These are phyloP conservation scores for Phyllostomus discolor DNA, from an alignment of 2,113 vertebrate genomes.

Conservation along the genomic window DNA sequence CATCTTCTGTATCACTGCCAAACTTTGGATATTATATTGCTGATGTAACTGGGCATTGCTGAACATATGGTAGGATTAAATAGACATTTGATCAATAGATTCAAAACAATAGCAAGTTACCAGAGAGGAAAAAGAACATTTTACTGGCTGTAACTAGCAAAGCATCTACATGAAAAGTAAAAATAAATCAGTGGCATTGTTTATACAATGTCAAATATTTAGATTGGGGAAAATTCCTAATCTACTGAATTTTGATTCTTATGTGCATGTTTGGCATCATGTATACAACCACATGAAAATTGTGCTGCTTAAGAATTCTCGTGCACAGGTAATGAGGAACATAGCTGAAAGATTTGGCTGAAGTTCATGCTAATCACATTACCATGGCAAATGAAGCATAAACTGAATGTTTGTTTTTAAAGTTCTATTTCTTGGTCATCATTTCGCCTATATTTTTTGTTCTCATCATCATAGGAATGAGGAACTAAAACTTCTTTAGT, in stretches of 20 bases:
- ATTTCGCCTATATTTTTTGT: not conserved
- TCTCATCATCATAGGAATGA: not conserved
- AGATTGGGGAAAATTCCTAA: not conserved
- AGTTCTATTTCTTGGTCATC: not conserved
- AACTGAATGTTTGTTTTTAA: conserved; percentile 11
- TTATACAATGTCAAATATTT: conserved; percentile 12
- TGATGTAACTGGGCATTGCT: conserved; percentile 10
- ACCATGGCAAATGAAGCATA: not conserved
- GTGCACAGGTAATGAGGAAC: not conserved
- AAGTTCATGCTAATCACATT: not conserved
- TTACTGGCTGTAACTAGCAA: not conserved
- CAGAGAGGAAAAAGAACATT: not conserved
- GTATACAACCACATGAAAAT: not conserved
- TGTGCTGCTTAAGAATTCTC: not conserved
- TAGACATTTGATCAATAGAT: conserved; percentile 1
- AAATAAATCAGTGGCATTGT: not conserved
- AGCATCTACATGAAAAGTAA: not conserved
- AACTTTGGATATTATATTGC: not conserved
- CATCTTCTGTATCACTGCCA: not conserved
- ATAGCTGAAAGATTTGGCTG: not conserved
- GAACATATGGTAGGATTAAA: not conserved
- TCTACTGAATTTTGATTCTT: not conserved
- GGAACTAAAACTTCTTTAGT: not conserved
- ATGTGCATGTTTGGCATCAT: not conserved
- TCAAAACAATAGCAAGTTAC: not conserved